phyloP scores from a whole-genome alignment of 2,113 vertebrate species.

The Ivindomyrus marchei region DNA sequence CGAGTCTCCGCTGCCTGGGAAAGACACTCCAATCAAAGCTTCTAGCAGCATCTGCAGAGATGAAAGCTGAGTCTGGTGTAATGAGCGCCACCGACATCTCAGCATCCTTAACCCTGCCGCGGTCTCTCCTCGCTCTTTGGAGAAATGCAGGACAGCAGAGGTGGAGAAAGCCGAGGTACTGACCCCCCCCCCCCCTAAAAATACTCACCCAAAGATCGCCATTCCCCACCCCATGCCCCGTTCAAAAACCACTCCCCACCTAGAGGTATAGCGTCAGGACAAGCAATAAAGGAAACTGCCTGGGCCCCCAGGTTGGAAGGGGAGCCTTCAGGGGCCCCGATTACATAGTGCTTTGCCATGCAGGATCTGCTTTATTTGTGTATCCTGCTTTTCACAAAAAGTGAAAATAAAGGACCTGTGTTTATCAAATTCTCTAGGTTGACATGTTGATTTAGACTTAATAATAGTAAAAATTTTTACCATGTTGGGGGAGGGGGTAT shows the following conservation, averaged over 20 bases:
- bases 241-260: not conserved
- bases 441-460: not conserved
- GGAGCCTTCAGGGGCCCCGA: not conserved
- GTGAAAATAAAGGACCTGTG: not conserved
- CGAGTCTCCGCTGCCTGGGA: not conserved
- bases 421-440: not conserved
- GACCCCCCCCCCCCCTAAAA: no score
- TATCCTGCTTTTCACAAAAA: not conserved
- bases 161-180: not conserved
- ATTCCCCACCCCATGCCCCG: not conserved
- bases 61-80: not conserved
- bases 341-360: not conserved
- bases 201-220: not conserved
- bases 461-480: not conserved
- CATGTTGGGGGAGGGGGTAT: not conserved
- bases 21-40: not conserved
- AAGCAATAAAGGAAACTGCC: not conserved
- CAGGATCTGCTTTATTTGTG: not conserved
- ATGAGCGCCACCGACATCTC: not conserved
- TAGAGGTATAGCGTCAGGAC: not conserved
- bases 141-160: not conserved
- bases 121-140: not conserved
- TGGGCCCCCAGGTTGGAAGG: not conserved
- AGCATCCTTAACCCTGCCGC: not conserved
- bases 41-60: not conserved